Percentiles rank a stretch among this genome's conserved stretches.
phyloP scores from a whole-genome alignment of 2,797 vertebrate genomes.

The Lophotriccus pileatus region DNA sequence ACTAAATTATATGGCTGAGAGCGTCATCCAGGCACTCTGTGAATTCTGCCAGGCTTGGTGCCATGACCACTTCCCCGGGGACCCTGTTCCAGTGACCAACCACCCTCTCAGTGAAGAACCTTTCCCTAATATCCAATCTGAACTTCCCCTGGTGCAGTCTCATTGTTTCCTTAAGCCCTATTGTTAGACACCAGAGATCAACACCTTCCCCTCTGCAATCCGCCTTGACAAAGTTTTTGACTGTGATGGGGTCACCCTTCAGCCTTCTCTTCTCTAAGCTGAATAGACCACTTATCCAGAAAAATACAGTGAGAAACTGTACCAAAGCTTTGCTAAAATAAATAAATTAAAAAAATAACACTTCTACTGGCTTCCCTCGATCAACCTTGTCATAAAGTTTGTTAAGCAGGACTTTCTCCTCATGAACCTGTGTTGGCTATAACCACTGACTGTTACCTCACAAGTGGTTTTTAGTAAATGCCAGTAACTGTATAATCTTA shows the following conservation, averaged over 20 bases:
- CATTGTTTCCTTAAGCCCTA: background rate
- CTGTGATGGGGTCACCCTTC: background rate
- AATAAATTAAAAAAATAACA: background rate
- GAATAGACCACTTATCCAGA: background rate
- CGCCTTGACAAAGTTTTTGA: background rate
- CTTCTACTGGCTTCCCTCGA: background rate
- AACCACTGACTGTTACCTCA: background rate
- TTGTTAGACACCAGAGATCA: fast-evolving
- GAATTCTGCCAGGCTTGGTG: background rate
- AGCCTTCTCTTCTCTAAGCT: background rate
- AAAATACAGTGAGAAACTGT: background rate
- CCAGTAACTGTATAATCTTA: background rate
- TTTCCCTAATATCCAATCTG: background rate
- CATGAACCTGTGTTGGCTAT: background rate
- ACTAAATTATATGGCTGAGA: background rate
- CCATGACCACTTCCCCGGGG: fast-evolving
- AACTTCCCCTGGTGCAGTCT: background rate
- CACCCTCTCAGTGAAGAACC: background rate
- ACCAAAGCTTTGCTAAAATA: background rate
- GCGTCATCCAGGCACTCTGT: fast-evolving
- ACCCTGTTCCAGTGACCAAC: background rate
- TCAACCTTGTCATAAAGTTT: background rate
- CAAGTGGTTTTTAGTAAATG: background rate
- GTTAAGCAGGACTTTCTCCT: background rate
- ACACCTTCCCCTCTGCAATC: fast-evolving